A percentile compares a stretch with the other conserved stretches of the same genome.
These are phyloP conservation scores for Trachelus tabidus DNA, from an alignment of 2,888 invertebrate genomes.

Conservation along the genomic window DNA sequence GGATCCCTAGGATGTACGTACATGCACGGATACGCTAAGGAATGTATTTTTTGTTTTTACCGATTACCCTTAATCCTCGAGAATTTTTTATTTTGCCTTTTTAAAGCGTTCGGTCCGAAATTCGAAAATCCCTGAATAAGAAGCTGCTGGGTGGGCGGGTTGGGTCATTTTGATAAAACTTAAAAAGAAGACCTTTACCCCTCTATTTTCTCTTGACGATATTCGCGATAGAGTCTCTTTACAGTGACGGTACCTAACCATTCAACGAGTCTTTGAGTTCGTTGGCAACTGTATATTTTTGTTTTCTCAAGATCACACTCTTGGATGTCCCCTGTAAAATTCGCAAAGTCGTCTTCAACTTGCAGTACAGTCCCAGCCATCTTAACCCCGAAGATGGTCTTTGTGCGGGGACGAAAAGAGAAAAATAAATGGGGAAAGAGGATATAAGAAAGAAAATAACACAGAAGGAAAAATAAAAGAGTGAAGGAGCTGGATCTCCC, in stretches of 20 bases:
- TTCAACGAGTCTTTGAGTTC: not conserved
- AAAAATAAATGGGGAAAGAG: not conserved
- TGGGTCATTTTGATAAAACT: not conserved
- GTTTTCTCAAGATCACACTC: not conserved
- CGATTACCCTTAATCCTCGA: conserved; percentile 8
- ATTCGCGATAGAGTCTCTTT: not conserved
- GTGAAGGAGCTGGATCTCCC: not conserved
- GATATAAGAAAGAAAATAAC: not conserved
- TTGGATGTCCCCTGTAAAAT: not conserved
- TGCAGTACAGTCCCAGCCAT: not conserved
- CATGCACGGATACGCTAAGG: not conserved
- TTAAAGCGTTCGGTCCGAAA: conserved; percentile 4
- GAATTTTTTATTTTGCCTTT: conserved; percentile 4
- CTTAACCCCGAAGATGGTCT: not conserved
- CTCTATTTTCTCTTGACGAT: not conserved
- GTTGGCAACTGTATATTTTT: not conserved
- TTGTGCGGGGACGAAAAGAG: not conserved
- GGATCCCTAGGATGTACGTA: not conserved
- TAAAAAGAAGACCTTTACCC: not conserved
- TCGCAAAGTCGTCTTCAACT: not conserved
- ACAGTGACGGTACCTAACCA: not conserved
- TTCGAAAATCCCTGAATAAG: conserved; percentile 4
- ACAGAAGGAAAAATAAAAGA: not conserved
- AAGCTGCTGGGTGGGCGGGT: not conserved
- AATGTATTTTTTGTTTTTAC: not conserved